A percentile compares a stretch with the other conserved stretches of the same genome.
Conservation (phyloP, 2,888 invertebrate genomes). For the Neria commutata region DNA sequence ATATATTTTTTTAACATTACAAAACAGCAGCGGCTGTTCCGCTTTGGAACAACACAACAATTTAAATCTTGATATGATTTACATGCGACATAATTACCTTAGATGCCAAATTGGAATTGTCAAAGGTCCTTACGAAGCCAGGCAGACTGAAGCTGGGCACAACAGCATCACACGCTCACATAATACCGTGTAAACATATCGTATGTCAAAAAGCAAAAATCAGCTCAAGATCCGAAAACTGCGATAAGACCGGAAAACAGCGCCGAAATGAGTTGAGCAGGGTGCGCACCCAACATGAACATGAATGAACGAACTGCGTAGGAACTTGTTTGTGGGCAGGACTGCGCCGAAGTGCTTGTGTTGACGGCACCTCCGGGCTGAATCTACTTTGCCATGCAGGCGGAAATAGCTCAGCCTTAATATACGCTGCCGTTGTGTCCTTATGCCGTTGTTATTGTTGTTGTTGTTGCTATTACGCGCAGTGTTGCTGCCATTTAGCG, state of each 20-base stretch:
- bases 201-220: slow-evolving; percentile 41
- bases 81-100: slow-evolving; percentile 53
- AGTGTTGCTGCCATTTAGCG: no score
- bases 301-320: neutral
- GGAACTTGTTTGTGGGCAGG: neutral
- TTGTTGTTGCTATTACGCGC: slow-evolving; percentile 24
- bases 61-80: slow-evolving; percentile 43
- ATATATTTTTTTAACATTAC: no score
- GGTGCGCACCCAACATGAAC: neutral
- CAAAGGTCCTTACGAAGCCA: slow-evolving; percentile 27
- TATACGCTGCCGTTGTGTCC: slow-evolving; percentile 31
- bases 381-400: slow-evolving; percentile 5
- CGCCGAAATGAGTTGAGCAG: neutral
- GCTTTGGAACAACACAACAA: no score
- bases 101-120: slow-evolving; percentile 40
- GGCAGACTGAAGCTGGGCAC: no score
- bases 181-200: slow-evolving; percentile 36
- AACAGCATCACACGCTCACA: slow-evolving; percentile 2
- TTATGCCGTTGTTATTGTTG: slow-evolving; percentile 17
- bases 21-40: no score
- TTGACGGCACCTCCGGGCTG: neutral
- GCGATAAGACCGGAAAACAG: slow-evolving; percentile 25
- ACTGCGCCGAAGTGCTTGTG: neutral
- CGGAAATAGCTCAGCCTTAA: no score
- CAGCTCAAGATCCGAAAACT: slow-evolving; percentile 28